Evolutionary conservation across 35 echinoderm and acorn worm species (phyloP).

Genomic region (Patiria miniata): DNA sequence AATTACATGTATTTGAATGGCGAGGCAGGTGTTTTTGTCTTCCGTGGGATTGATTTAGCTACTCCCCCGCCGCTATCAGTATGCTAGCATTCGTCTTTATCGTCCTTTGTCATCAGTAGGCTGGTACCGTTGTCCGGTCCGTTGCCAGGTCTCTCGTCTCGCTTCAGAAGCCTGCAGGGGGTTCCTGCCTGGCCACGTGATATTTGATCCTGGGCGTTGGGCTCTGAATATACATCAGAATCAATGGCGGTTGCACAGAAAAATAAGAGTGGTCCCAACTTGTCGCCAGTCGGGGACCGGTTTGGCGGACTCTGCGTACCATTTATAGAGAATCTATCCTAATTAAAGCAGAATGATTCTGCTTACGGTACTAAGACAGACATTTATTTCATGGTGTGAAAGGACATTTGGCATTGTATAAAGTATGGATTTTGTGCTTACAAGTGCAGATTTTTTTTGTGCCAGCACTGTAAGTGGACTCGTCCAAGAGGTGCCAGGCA

Average conservation of each 20-base stretch:
- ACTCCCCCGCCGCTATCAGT: neutral
- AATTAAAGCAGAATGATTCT: no score
- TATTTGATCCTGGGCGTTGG: constrained; percentile 24
- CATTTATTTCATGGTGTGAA: no score
- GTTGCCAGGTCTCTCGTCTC: neutral
- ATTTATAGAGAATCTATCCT: no score
- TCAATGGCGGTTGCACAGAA: no score
- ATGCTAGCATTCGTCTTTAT: neutral
- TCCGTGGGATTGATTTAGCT: neutral
- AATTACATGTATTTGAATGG: neutral
- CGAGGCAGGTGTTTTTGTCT: constrained; percentile 8
- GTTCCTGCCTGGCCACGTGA: neutral
- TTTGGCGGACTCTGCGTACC: no score
- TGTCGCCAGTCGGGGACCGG: no score
- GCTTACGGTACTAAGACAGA: no score
- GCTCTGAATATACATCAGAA: neutral
- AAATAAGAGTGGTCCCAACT: neutral
- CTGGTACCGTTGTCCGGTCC: neutral
- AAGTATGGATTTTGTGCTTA: no score
- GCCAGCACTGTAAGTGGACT: no score
- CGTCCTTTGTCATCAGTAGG: constrained; percentile 7
- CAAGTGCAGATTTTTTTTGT: no score
- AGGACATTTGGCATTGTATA: no score
- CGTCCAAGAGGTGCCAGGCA: constrained; percentile 35
- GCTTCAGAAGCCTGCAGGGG: neutral